A percentile compares a stretch with the other conserved stretches of the same genome.
phyloP scores from a whole-genome alignment of 2,113 vertebrate species.

The Phalacrocorax aristotelis region DNA sequence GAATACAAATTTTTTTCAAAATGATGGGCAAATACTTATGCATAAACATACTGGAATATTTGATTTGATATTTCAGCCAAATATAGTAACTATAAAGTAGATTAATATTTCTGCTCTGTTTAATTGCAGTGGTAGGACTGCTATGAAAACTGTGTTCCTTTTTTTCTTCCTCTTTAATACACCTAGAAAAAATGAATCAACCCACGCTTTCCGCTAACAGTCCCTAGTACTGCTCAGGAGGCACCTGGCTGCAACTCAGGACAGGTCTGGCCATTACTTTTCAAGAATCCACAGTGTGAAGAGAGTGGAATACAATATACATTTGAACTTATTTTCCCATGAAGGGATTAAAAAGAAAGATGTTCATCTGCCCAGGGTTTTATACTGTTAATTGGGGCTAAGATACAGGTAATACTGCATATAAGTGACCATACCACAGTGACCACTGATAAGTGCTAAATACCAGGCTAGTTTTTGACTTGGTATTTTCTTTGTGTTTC shows the following conservation, averaged over 20 bases:
- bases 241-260: not conserved
- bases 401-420: not conserved
- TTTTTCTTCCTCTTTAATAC: not conserved
- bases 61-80: not conserved
- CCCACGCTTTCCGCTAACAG: accelerated
- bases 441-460: not conserved
- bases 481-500: not conserved
- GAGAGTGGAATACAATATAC: not conserved
- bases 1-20: not conserved
- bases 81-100: not conserved
- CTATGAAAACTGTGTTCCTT: not conserved
- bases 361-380: not conserved
- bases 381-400: not conserved
- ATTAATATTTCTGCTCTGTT: not conserved
- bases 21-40: not conserved
- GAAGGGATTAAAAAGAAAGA: not conserved
- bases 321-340: not conserved
- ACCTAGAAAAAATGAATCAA: not conserved
- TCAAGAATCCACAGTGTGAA: not conserved
- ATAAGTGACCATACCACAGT: not conserved
- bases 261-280: not conserved
- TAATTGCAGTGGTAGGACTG: not conserved
- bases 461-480: not conserved
- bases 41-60: not conserved
- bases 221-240: not conserved